Percentiles rank a stretch among this genome's conserved stretches.
Evolutionary conservation across 1,140 invertebrate genomes (phyloP).

Genomic region (Conus ventricosus): DNA sequence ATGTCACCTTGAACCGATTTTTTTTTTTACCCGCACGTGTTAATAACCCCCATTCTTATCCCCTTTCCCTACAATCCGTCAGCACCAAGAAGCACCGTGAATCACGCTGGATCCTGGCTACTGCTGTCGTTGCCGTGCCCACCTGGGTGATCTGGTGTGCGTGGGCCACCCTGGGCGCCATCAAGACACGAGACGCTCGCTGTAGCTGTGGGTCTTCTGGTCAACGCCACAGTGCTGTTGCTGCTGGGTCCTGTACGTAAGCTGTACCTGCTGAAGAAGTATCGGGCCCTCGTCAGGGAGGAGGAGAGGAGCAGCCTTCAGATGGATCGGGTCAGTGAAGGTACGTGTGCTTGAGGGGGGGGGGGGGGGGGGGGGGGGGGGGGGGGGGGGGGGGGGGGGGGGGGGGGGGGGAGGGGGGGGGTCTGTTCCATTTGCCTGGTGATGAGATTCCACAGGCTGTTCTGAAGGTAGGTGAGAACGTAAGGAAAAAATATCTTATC

Average conservation of each 20-base stretch:
- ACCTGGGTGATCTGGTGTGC: slow-evolving; percentile 76
- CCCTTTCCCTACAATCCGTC: background rate
- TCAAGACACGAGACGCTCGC: slow-evolving; percentile 69
- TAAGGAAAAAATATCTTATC: no score
- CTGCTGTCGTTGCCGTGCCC: slow-evolving; percentile 69
- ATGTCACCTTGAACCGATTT: no score
- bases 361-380: no score
- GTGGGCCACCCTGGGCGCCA: slow-evolving; percentile 68
- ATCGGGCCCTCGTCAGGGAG: slow-evolving; percentile 47
- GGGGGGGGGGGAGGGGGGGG: no score
- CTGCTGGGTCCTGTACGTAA: slow-evolving; percentile 72
- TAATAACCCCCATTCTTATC: background rate
- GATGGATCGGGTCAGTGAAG: no score
- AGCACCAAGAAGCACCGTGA: slow-evolving; percentile 67
- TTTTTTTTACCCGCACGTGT: no score
- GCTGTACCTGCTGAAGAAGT: slow-evolving; percentile 71
- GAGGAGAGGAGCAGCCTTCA: no score
- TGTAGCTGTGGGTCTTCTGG: slow-evolving; percentile 70
- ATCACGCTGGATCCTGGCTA: slow-evolving; percentile 75
- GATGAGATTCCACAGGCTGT: no score
- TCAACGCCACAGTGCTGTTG: slow-evolving; percentile 71
- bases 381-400: no score
- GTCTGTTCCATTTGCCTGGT: no score
- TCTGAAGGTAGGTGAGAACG: no score
- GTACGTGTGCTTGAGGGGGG: no score